Evolutionary conservation across 2,888 invertebrate species (phyloP), one percentile per base, ranked within the genome.

Genomic region (Limnephilus rhombicus): DNA sequence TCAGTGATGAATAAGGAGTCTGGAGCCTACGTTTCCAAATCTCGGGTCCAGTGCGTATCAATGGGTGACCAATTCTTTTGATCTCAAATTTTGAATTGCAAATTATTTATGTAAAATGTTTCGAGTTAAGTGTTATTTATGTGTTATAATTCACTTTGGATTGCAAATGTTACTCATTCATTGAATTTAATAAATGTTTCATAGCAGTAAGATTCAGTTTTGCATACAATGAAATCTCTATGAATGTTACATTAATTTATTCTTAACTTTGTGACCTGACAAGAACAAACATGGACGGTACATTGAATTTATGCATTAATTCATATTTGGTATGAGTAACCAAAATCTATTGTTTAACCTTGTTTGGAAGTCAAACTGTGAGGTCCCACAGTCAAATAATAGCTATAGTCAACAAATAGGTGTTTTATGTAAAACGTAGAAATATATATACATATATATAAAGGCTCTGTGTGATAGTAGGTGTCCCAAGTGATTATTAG

Each of bases 381-480:
- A 85, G 91, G 82, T 89, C 85, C 68, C 91, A 89, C 87, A 89
- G 91, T 91, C 91, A 91, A 91, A 91, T 91, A 89, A 89, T 89
- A 91, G 88, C 82, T 82, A 80, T 91, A 91, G 91, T 91, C 88
- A 90, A 83, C 81, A 90, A 90, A 90, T 90, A 90, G 34, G 45
- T 90, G 91, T 92, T 92, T 91, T 83, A 89, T 92, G 91, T 92
- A 90, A 45, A 91, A 92, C n/a, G 90, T 87, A 81, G 87, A 92
- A 85, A 90, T 86, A 90, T 87, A 88, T 86, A 92, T 89, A 92
- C 81, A 91, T 82, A 88, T 86, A 92, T 89, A 92, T 86, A 91
- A 90, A 93, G 93, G 92, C 92, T 89, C 93, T 91, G 93, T 93
- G 93, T 93, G 93, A 93, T 93, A 93, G 93, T 93, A 93, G 92